A percentile compares a stretch with the other conserved stretches of the same genome.
Conservation (phyloP, 2,888 invertebrate species). For the Acleris cristana region DNA sequence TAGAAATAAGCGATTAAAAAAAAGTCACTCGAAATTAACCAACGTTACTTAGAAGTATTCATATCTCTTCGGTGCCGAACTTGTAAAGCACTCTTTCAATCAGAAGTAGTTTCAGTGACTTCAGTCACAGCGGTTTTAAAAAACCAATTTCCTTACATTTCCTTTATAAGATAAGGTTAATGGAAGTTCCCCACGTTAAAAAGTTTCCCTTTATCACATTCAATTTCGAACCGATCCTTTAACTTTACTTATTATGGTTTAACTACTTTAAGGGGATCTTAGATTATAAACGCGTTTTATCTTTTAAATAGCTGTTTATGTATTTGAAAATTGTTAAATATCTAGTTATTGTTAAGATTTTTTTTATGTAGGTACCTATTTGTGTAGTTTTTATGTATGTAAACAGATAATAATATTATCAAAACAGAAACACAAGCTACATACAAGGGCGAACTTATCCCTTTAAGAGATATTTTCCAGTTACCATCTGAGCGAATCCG, state of each 20-base stretch:
- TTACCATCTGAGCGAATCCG: too few species aligned
- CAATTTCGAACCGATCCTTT: slow-evolving; percentile 12
- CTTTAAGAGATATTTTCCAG: too few species aligned
- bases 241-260: slow-evolving; percentile 20
- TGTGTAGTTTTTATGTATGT: too few species aligned
- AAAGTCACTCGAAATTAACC: too few species aligned
- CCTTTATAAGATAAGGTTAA: slow-evolving; percentile 18
- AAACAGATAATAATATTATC: too few species aligned
- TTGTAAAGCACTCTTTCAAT: too few species aligned
- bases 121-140: not conserved
- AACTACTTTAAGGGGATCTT: slow-evolving; percentile 1
- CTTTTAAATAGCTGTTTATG: slow-evolving; percentile 11
- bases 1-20: too few species aligned
- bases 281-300: slow-evolving; percentile 2
- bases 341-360: not conserved
- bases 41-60: not conserved
- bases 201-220: slow-evolving; percentile 25
- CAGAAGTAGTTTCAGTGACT: not conserved
- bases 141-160: slow-evolving; percentile 11
- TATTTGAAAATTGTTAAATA: slow-evolving; percentile 1
- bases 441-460: too few species aligned
- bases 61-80: too few species aligned
- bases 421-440: too few species aligned
- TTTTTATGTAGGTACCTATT: too few species aligned
- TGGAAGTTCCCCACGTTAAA: slow-evolving; percentile 11